A percentile compares a stretch with the other conserved stretches of the same genome.
Conservation (phyloP, 2,113 vertebrate genomes). For the Ictidomys tridecemlineatus region DNA sequence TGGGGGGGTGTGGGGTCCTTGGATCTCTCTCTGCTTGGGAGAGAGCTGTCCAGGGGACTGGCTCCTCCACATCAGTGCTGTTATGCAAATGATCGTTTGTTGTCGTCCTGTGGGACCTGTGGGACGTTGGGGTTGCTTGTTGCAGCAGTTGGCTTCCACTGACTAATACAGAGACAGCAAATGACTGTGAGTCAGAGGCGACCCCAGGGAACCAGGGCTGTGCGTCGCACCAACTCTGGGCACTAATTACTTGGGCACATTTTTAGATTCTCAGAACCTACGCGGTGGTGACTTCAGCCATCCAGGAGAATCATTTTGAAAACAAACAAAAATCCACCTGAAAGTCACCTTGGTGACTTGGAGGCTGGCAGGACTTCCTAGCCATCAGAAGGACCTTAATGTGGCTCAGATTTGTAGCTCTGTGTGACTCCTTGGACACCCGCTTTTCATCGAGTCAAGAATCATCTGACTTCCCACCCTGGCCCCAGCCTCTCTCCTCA, state of each 20-base stretch:
- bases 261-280: slow-evolving; percentile 55
- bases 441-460: not conserved
- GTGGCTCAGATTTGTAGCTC: not conserved
- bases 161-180: not conserved
- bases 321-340: slow-evolving; percentile 28
- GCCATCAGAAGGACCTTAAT: not conserved
- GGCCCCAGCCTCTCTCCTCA: not conserved
- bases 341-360: slow-evolving; percentile 45
- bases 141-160: not conserved
- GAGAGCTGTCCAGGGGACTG: not conserved
- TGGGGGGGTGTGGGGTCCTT: not conserved
- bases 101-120: not conserved
- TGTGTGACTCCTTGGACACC: not conserved
- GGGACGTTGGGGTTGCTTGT: not conserved
- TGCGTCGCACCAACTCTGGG: not conserved
- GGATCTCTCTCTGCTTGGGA: not conserved
- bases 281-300: slow-evolving; percentile 34
- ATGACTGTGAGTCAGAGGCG: not conserved
- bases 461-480: not conserved
- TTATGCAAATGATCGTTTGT: not conserved
- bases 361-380: not conserved
- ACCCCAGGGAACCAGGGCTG: not conserved
- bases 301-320: slow-evolving; percentile 53
- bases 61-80: not conserved
- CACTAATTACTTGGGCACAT: slow-evolving; percentile 39